Evolutionary conservation across 2,797 vertebrate species (phyloP), one percentile per base, ranked within the genome.

Genomic region (Psittacula derbiana): DNA sequence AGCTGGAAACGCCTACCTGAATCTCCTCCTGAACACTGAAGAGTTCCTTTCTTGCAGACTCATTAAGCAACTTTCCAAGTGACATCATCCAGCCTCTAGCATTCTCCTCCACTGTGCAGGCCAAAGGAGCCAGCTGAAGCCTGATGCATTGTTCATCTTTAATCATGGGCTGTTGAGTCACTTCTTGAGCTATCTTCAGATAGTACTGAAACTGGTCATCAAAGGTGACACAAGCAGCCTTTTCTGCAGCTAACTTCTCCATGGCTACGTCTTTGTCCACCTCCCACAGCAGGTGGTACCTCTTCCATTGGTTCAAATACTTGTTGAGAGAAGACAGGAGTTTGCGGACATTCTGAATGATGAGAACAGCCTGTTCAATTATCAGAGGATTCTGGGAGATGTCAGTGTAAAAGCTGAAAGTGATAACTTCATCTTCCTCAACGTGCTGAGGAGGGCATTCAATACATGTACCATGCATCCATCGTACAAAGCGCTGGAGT

Each of bases 381-480:
- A 99, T 96, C 86, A 98, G 97, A 28, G 98, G 97, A 85, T 98
- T 98, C 96, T 98, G 98, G 67, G 93, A 98, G 53, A 99, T 9
- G 0, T 99, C 99, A 17, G 5, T 98, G 95, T 98, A 98, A 96
- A 99, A 99, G 92, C 82, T 99, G 55, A 99, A 97, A 10, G 94
- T 87, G 52, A 98, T 66, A 3, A 97, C 49, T 84, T 99, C 98
- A 8, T 99, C 98, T 7, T 98, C 98, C 4, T 92, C 94, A 10
- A 98, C 83, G 2, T 16, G 97, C 94, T 99, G 99, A 11, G 99
- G 98, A 25, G 98, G 98, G 92, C 99, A 99, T 36, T 99, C 98
- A 10, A 98, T 98, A 86, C 99, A 99, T 4, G 98, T 99, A 47
- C 99, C 98, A 1, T 97, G 97, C 99, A 99, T 99, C 99, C 99